Percentiles rank a stretch among this genome's conserved stretches.
Conservation (phyloP, 2,113 vertebrate genomes). For the Gasterosteus aculeatus region DNA sequence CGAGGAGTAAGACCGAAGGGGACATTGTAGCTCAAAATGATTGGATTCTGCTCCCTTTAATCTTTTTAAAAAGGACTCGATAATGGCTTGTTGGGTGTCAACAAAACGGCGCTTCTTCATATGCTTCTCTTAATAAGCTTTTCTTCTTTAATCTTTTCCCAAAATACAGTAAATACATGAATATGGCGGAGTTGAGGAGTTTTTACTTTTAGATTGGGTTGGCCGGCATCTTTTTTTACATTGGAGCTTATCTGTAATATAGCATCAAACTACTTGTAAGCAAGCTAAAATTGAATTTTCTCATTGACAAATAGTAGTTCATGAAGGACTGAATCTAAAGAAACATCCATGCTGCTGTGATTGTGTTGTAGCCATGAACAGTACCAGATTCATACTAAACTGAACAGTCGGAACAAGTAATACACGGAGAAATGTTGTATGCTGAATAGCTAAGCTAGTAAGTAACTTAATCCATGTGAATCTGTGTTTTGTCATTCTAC, state of each 20-base stretch:
- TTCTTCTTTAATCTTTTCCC: not conserved
- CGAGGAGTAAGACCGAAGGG: slow-evolving; percentile 46
- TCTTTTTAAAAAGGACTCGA: slow-evolving; percentile 41
- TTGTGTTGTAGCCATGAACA: not conserved
- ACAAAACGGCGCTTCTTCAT: not conserved
- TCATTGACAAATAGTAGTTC: not conserved
- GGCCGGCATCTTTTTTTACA: not conserved
- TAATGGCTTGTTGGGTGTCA: slow-evolving; percentile 44
- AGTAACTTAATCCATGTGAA: not conserved
- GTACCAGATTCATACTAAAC: not conserved
- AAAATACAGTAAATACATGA: not conserved
- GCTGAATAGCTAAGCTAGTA: not conserved
- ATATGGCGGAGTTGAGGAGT: not conserved
- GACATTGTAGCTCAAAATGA: slow-evolving; percentile 63
- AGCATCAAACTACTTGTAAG: not conserved
- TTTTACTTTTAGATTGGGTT: not conserved
- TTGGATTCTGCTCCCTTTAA: slow-evolving; percentile 52
- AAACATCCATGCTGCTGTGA: not conserved
- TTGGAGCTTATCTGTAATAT: not conserved
- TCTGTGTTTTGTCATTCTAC: not conserved
- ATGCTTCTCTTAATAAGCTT: not conserved
- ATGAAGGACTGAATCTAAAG: not conserved
- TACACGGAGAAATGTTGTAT: not conserved
- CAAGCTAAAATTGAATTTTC: not conserved
- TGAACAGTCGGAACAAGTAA: not conserved